Evolutionary conservation across 2,113 vertebrate species (phyloP).

Genomic region (Sebastes fasciatus): DNA sequence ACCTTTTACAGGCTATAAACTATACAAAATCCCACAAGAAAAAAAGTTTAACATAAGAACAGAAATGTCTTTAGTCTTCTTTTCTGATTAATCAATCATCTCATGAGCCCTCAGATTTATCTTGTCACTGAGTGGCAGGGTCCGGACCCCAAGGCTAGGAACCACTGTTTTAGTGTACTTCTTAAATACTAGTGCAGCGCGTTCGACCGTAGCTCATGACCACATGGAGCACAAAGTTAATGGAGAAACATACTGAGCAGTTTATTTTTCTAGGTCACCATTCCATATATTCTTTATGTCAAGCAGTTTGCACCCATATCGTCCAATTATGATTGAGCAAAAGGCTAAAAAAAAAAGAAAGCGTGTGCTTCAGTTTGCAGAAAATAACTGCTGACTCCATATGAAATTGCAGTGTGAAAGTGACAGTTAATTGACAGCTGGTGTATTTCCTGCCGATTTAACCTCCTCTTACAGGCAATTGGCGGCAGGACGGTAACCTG

Average conservation of each 20-base stretch:
- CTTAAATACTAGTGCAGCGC: neutral
- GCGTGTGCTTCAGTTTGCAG: neutral
- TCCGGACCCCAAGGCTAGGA: neutral
- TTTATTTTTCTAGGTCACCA: neutral
- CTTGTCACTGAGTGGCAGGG: neutral
- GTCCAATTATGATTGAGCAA: neutral
- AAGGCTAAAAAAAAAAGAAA: neutral
- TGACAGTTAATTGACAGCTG: constrained; percentile 62
- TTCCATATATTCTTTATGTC: neutral
- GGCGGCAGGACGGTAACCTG: constrained; percentile 83
- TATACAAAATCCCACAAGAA: neutral
- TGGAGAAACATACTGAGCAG: neutral
- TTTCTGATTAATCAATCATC: neutral
- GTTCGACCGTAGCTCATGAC: neutral
- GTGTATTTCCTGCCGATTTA: constrained; percentile 86
- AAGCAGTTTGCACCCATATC: neutral
- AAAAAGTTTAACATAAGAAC: neutral
- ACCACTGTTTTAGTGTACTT: neutral
- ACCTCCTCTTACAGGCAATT: constrained; percentile 81
- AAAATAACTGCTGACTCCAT: constrained; percentile 23
- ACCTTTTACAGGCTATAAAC: neutral
- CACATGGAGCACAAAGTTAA: neutral
- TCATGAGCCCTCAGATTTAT: no score
- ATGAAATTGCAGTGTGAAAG: constrained; percentile 8
- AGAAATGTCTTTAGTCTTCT: neutral